Evolutionary conservation across 2,888 invertebrate species (phyloP).

Genomic region (Nebria salina): DNA sequence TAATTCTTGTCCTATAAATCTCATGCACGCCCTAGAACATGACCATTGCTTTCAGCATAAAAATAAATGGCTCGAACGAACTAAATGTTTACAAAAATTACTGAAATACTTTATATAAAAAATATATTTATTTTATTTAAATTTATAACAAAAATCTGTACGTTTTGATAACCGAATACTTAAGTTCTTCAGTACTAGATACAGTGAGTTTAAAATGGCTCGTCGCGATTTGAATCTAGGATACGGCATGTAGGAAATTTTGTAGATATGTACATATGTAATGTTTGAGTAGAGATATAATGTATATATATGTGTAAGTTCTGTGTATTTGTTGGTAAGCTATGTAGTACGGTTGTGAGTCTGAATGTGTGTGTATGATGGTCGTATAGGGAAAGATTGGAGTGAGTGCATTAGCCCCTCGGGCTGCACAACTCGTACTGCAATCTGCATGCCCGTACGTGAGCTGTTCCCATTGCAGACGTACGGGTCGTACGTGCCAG

Average conservation of each 20-base stretch:
- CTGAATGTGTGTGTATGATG: neutral
- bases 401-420: slow-evolving; percentile 13
- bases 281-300: too few species aligned
- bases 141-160: too few species aligned
- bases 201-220: too few species aligned
- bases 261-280: too few species aligned
- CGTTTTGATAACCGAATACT: too few species aligned
- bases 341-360: neutral
- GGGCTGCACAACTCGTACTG: slow-evolving; percentile 18
- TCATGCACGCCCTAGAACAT: neutral
- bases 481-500: slow-evolving; percentile 3
- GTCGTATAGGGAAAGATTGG: neutral
- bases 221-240: too few species aligned
- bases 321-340: neutral
- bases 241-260: too few species aligned
- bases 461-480: slow-evolving; percentile 9
- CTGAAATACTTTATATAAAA: too few species aligned
- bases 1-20: neutral
- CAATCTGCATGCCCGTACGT: slow-evolving; percentile 19
- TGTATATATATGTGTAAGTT: too few species aligned
- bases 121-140: too few species aligned
- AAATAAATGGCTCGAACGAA: too few species aligned
- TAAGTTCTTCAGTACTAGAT: too few species aligned
- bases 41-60: neutral
- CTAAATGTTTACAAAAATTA: neutral